Base-by-base conservation (phyloP, 2,113 vertebrate genomes). In the Thamnophis sirtalis region DNA sequence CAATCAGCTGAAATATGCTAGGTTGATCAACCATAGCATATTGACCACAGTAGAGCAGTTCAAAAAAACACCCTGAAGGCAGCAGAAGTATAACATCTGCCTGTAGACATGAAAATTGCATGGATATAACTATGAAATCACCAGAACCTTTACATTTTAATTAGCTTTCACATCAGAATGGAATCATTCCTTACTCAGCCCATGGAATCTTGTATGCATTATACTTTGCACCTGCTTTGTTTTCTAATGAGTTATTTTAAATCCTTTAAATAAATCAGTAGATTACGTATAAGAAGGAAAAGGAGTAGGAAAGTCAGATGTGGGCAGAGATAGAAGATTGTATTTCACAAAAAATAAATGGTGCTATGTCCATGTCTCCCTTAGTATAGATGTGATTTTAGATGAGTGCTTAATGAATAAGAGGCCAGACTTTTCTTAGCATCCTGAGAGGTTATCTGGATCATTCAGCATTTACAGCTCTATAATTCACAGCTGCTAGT, bases 401-500 rank as follows among this genome's bases (percentile, higher is more conserved):
- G 43, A 3, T 58, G 43, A 33, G 24, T 9, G 50, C 10, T 48
- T 58, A n/a, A 6, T 50, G 43, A 58, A 28, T 89, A 7, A 21
- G 43, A 58, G 53, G n/a, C 84, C 54, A 58, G 26, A 49, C 19
- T 26, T 24, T 80, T 60, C n/a, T 24, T 63, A 73, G 43, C 2
- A 80, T 55, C 53, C 53, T 58, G 24, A 49, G 28, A 58, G 43
- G 6, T 84, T 84, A 58, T 89, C 48, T 89, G 87, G 91, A 53
- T 84, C 91, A 84, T 43, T 17, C 33, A 84, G 53, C 3, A 38
- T 92, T 88, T 55, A 89, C 28, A 92, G 17, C 87, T 84, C 33
- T 92, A 56, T 58, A 89, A 53, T 84, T 92, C 53, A 84, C 53
- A 84, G 86, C 56, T 84, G 87, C 21, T 89, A 50, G 91, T 58